Base-by-base conservation (phyloP, 2,113 vertebrate genomes). In the Leptodactylus fuscus region DNA sequence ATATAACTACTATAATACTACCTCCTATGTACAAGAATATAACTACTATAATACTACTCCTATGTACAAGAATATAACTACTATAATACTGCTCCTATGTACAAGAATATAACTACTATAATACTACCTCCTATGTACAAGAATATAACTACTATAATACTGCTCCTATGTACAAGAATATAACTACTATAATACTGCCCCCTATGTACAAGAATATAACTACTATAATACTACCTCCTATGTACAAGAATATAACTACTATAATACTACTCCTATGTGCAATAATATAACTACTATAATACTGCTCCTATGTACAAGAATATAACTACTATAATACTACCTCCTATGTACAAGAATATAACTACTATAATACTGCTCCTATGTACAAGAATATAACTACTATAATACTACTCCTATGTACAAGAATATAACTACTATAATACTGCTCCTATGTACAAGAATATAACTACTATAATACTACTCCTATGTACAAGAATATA, bases 361-460 rank as follows among this genome's bases (percentile, higher is more conserved):
- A 65, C 60, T 65, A 32, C 60, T 65, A 65, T 65, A 65, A 65
- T 65, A 65, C 60, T 65, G 24, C 60, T 15, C 60, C 60, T 65
- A 65, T 65, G 13, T 65, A 29, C 60, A 65, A 32, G 60, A 65
- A 65, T 65, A 65, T 65, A 65, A 65, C 60, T 65, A 65, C 55
- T 60, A 60, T 60, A 60, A 60, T 60, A 60, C 55, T 60, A n/a
- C 53, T 27, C 55, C 60, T 65, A 65, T 65, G 13, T 65, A 32
- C 60, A 65, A 65, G 60, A 65, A 65, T 32, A 65, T 65, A 65
- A 65, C 60, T 65, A 65, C 60, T 65, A 65, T 65, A 62, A 58
- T 58, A n/a, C 53, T 58, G 22, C 22, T 2, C 53, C 53, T 58
- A 58, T 58, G 22, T 58, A 58, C 53, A 58, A 58, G 53, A 58